Conservation (phyloP, 2,888 invertebrate species). For the Spodoptera littoralis region DNA sequence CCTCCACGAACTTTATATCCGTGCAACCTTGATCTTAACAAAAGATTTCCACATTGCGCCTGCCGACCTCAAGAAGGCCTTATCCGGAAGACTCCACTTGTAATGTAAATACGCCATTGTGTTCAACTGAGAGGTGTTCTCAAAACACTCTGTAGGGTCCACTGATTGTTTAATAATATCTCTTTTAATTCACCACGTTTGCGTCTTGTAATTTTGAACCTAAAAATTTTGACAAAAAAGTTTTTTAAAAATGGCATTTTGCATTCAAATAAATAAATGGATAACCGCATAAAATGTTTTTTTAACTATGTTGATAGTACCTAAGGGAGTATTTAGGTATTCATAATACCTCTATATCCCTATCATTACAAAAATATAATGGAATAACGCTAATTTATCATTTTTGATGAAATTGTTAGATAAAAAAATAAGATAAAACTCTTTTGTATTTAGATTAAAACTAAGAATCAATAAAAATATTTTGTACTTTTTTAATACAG, state of each 20-base stretch:
- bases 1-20: slow-evolving; percentile 47
- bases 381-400: too few relatives aligned
- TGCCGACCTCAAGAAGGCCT: slow-evolving; percentile 79
- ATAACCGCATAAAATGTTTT: too few relatives aligned
- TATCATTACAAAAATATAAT: too few relatives aligned
- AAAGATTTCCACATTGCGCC: slow-evolving; percentile 85
- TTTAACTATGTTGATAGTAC: too few relatives aligned
- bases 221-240: slow-evolving; percentile 2
- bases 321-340: too few relatives aligned
- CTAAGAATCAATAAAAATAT: too few relatives aligned
- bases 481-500: too few relatives aligned
- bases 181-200: slow-evolving; percentile 35
- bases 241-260: not conserved
- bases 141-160: slow-evolving; percentile 57
- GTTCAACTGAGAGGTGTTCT: slow-evolving; percentile 61
- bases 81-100: slow-evolving; percentile 86
- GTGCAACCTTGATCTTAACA: slow-evolving; percentile 72
- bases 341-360: too few relatives aligned
- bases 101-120: slow-evolving; percentile 85
- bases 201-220: slow-evolving; percentile 18
- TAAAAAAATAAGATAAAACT: too few relatives aligned
- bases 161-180: slow-evolving; percentile 60
- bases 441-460: too few relatives aligned
- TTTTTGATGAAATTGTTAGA: too few relatives aligned
- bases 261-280: too few relatives aligned